Conservation (phyloP, 1,140 invertebrate species). For the Macrostomum lignano region DNA sequence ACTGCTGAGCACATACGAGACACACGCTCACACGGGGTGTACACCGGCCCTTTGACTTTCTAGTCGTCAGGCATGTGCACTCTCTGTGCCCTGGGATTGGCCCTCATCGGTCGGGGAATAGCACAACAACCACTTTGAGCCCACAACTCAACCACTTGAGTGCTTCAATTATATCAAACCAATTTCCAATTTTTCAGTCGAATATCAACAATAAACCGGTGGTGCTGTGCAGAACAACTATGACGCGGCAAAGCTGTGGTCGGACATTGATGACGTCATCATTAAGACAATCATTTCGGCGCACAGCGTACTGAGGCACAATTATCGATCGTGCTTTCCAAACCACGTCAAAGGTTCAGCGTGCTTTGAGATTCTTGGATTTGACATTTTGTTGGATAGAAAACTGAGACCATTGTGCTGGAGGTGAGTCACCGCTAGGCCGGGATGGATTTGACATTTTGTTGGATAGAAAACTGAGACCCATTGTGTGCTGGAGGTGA, state of each 20-base stretch:
- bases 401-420: constrained; percentile 1
- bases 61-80: too few species aligned
- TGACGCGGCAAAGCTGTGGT: constrained; percentile 38
- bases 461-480: not conserved
- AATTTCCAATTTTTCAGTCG: constrained; percentile 49
- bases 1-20: too few species aligned
- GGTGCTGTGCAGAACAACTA: constrained; percentile 39
- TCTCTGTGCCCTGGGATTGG: too few species aligned
- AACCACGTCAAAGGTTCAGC: constrained; percentile 49
- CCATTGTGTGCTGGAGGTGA: not conserved
- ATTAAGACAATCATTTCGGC: constrained; percentile 60
- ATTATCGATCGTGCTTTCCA: constrained; percentile 56
- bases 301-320: constrained; percentile 52
- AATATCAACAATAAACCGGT: constrained; percentile 47
- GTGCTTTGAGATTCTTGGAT: constrained; percentile 60
- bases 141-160: too few species aligned
- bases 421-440: too few species aligned
- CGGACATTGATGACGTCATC: constrained; percentile 55
- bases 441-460: too few species aligned
- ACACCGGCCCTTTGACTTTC: too few species aligned
- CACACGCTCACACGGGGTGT: too few species aligned
- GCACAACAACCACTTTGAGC: too few species aligned
- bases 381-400: constrained; percentile 35
- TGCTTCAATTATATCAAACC: too few species aligned
- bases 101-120: too few species aligned